Evolutionary conservation across 2,797 vertebrate genomes (phyloP).

Genomic region (Sebastes reedi): DNA sequence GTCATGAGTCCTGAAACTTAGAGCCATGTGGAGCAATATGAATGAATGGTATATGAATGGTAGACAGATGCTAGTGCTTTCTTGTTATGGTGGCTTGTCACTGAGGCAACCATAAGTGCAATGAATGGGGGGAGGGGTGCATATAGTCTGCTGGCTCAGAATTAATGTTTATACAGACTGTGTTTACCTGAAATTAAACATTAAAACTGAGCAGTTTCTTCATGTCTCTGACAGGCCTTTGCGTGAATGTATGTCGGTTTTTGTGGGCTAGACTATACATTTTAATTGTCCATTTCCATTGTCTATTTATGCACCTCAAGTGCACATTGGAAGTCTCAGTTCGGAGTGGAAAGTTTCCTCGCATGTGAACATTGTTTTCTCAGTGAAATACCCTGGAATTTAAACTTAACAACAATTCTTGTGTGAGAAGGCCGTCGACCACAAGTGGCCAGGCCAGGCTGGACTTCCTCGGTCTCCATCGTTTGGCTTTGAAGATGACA

Average conservation of each 20-base stretch:
- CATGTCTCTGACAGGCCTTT: neutral
- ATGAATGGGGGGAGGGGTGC: neutral
- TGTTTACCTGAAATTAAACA: conserved; percentile 46
- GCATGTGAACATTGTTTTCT: conserved; percentile 67
- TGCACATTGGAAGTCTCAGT: conserved; percentile 18
- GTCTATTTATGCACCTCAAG: conserved; percentile 45
- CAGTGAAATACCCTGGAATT: conserved; percentile 56
- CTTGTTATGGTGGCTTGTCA: neutral
- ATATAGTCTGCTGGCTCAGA: conserved; percentile 5
- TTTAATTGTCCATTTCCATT: conserved; percentile 45
- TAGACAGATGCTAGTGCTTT: conserved; percentile 1
- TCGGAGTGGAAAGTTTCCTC: conserved; percentile 41
- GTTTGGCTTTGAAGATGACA: conserved; percentile 38
- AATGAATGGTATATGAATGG: neutral
- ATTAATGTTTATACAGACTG: conserved; percentile 25
- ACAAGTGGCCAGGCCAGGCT: conserved; percentile 47
- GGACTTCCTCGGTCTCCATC: conserved; percentile 17
- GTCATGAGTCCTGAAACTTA: neutral
- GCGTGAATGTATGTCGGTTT: conserved; percentile 3
- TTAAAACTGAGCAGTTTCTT: neutral
- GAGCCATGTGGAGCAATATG: neutral
- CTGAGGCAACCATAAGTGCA: neutral
- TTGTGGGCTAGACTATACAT: conserved; percentile 41
- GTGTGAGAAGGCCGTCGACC: conserved; percentile 59
- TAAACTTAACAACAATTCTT: conserved; percentile 50